phyloP scores from a whole-genome alignment of 2,113 vertebrate genomes.

The Colinus virginianus region DNA sequence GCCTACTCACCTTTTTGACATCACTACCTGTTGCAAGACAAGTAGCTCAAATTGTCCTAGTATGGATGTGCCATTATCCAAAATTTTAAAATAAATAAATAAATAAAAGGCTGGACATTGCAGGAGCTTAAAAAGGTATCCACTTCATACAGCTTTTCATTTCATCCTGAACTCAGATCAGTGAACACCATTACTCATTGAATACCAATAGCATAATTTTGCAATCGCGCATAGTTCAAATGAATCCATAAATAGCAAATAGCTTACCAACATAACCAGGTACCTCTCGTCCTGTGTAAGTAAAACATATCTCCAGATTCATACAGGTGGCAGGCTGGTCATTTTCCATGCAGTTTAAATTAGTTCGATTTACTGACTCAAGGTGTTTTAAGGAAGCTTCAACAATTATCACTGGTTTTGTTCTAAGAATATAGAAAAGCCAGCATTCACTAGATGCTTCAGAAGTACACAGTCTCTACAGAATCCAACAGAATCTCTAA shows the following conservation, averaged over 20 bases:
- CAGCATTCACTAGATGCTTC: slow-evolving; percentile 10
- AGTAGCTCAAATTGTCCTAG: accelerated
- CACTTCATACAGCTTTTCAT: not conserved
- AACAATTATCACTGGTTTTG: slow-evolving; percentile 90
- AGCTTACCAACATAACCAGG: slow-evolving; percentile 86
- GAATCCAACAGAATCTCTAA: not conserved
- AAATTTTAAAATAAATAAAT: too few relatives aligned
- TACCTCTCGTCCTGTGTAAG: slow-evolving; percentile 83
- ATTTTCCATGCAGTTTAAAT: slow-evolving; percentile 81
- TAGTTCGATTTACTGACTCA: slow-evolving; percentile 82
- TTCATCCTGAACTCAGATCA: not conserved
- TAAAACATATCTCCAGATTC: slow-evolving; percentile 89
- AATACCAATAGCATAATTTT: not conserved
- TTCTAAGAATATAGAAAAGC: slow-evolving; percentile 77
- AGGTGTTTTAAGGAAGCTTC: slow-evolving; percentile 85
- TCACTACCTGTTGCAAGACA: not conserved
- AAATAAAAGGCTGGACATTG: not conserved
- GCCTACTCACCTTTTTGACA: not conserved
- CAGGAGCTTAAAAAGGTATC: not conserved
- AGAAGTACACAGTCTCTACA: not conserved
- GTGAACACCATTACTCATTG: not conserved
- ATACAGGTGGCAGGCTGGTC: slow-evolving; percentile 84
- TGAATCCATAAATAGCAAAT: not conserved
- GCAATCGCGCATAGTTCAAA: not conserved
- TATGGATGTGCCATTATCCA: not conserved